phyloP scores from a whole-genome alignment of 2,888 invertebrate species.

The Endotricha flammealis region DNA sequence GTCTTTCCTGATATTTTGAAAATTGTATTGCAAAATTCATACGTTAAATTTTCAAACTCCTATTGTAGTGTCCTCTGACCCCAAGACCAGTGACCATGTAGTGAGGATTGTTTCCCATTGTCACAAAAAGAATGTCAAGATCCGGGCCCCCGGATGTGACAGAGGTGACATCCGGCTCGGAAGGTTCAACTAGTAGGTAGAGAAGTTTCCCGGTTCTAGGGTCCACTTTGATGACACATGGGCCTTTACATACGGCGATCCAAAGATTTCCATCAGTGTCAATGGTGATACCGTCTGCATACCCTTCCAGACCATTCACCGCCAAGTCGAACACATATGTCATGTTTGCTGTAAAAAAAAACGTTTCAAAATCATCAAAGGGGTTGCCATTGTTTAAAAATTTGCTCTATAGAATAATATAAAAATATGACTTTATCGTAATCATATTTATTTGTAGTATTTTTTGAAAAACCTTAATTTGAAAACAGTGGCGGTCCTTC shows the following conservation, averaged over 20 bases:
- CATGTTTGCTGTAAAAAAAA: conserved; percentile 77
- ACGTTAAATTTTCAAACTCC: conserved; percentile 40
- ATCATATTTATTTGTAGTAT: too few relatives aligned
- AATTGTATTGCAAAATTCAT: too few relatives aligned
- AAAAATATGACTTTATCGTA: too few relatives aligned
- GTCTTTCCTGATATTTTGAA: too few relatives aligned
- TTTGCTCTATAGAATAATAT: too few relatives aligned
- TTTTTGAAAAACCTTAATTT: too few relatives aligned
- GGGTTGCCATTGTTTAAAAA: too few relatives aligned
- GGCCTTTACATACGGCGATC: conserved; percentile 84
- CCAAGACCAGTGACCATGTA: conserved; percentile 81
- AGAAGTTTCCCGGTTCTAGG: conserved; percentile 76
- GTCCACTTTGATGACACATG: conserved; percentile 75
- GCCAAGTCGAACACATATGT: conserved; percentile 79
- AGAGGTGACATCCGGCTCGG: conserved; percentile 83
- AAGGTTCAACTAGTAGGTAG: conserved; percentile 69
- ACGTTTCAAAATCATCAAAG: too few relatives aligned
- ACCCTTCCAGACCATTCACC: conserved; percentile 46
- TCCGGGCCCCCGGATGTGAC: conserved; percentile 85
- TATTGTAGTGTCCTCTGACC: conserved; percentile 70
- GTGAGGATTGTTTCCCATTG: conserved; percentile 70
- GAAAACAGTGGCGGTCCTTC: too few relatives aligned
- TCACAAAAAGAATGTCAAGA: conserved; percentile 82
- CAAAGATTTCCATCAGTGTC: conserved; percentile 87
- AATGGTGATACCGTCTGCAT: conserved; percentile 86